Evolutionary conservation across 2,888 invertebrate genomes (phyloP), one percentile per base, ranked within the genome.

Genomic region (Eilema sororculum): DNA sequence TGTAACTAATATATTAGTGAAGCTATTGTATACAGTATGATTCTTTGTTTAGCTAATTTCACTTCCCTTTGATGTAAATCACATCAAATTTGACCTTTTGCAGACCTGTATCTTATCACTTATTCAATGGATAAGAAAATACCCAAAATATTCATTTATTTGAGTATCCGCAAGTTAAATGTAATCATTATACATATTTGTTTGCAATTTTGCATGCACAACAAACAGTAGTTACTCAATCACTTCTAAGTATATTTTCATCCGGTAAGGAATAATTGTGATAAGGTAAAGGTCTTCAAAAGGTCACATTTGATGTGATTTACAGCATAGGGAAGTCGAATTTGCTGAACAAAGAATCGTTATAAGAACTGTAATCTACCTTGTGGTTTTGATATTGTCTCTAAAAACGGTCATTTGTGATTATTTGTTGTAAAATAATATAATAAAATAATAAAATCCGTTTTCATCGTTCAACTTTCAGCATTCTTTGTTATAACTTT

Each of bases 61-160:
- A 52, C 52, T 52, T 52, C 52, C 52, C 52, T 52, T 2, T 52
- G n/a, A 2, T 52, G 52, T 52, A n/a, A 52, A 52, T 52, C 52
- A 52, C 52, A 52, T 52, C 20, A n/a, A n/a, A 52, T 52, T 52
- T 52, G n/a, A 52, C 52, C 52, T 52, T 52, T 52, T 52, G n/a
- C 20, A 52, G n/a, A 52, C n/a, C n/a, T 52, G 9, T 52, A 52
- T 52, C n/a, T 52, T 52, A 52, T 52, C 52, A 52, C 16, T 46
- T 46, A 16, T n/a, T 20, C 9, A 52, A 6, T 16, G 52, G 52
- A 60, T 30, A 20, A 24, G 37, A 52, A 20, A 52, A 52, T 52
- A n/a, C n/a, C n/a, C 6, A 46, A 13, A 5, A 46, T 46, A 46
- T 46, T 46, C 20, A 9, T 52, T n/a, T 52, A 52, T 2, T 52